Conservation (phyloP, 2,797 vertebrate genomes). For the Catharus ustulatus region DNA sequence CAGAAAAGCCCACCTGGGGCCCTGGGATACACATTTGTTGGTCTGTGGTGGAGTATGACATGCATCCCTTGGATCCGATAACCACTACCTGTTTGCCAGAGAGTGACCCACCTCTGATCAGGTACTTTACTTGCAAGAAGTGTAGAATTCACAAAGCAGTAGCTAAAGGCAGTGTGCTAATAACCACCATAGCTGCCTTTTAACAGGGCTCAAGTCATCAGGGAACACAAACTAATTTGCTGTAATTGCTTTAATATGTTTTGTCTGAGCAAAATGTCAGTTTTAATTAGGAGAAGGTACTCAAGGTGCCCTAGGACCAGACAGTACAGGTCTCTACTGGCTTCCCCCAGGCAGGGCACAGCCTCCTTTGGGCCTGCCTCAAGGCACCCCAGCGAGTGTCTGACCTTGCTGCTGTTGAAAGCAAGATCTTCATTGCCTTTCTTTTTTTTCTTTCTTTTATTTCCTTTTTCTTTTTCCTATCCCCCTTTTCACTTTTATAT, state of each 20-base stretch:
- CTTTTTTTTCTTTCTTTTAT: neutral
- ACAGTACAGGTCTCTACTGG: neutral
- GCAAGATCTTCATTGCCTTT: neutral
- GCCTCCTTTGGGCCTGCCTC: neutral
- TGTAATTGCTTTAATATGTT: slow-evolving; percentile 67
- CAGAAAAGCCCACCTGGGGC: neutral
- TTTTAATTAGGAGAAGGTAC: neutral
- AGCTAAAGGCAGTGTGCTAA: neutral
- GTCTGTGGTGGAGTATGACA: neutral
- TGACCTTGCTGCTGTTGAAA: neutral
- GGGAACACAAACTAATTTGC: slow-evolving; percentile 34
- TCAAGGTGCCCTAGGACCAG: neutral
- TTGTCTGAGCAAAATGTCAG: slow-evolving; percentile 30
- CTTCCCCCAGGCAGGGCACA: neutral
- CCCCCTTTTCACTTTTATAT: neutral
- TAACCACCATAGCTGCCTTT: slow-evolving; percentile 16
- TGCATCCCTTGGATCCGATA: neutral
- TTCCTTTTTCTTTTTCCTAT: neutral
- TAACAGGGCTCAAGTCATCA: neutral
- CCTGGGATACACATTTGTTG: neutral
- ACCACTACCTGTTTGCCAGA: neutral
- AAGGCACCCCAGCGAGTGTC: rapidly evolving
- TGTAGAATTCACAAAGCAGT: neutral
- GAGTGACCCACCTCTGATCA: neutral
- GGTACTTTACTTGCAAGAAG: neutral